Base-by-base conservation (phyloP, 2,888 invertebrate species). In the Platerodrilus igneus region DNA sequence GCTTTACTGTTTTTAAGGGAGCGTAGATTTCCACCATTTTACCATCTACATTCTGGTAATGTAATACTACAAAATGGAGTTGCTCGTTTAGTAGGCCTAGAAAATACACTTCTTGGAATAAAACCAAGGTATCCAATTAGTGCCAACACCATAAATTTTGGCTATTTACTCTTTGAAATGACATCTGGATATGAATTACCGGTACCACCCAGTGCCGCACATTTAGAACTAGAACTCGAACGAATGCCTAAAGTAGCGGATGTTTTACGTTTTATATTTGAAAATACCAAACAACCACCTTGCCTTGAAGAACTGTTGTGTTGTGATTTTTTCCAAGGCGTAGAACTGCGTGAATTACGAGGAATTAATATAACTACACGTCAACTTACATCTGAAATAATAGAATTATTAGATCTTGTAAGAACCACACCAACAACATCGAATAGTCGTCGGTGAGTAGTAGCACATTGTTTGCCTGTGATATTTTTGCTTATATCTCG, bases 61-160 rank as follows among this genome's bases (percentile, higher is more conserved):
- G 82, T 94, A 15, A 86, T 93, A 50, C 77, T 93, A 23, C 92
- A 93, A 60, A 91, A 93, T 65, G 91, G 92, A 11, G 89, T 90
- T 1, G 93, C 93, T 30, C 78, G 92, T 62, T 74, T 93, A 57
- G 84, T 90, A 25, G 92, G 89, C 1, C 70, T 91, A 48, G 93
- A 93, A 68, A 93, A 91, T 67, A 81, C 85, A 0, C 70, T 93
- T 35, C 73, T 91, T 26, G 89, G 90, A 2, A 79, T 86, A 30
- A 69, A 76, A 10, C 82, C 86, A 2, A 68, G 72, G 15, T 28
- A 70, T 63, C 60, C 72, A 7, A 69, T 69, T 10, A 71, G 73
- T 6, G 74, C 82, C 39, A 83, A 84, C 62, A 76, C 78, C 9
- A 71, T 83, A 47, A 81, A 81, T 56, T 83, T 92, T 55, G 91